A percentile compares a stretch with the other conserved stretches of the same genome.
Conservation (phyloP, 2,113 vertebrate species). For the Oncorhynchus kisutch region DNA sequence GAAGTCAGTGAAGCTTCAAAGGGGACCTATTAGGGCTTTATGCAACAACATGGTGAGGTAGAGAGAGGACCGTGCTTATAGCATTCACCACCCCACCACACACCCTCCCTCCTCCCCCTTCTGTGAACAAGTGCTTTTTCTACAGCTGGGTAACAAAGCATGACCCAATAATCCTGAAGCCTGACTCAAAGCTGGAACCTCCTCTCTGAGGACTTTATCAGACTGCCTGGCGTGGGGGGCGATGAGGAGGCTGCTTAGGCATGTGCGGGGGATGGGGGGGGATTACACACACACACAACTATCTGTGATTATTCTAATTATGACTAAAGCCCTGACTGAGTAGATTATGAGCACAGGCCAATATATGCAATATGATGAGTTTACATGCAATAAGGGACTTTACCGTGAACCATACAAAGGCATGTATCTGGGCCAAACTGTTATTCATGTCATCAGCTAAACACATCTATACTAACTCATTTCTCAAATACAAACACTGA, state of each 20-base stretch:
- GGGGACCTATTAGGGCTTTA: background rate
- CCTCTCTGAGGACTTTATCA: constrained; percentile 72
- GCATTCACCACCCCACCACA: constrained; percentile 24
- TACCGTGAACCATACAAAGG: constrained; percentile 33
- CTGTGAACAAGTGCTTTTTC: constrained; percentile 72
- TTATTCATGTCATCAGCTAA: background rate
- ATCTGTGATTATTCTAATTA: constrained; percentile 76
- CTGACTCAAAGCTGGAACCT: constrained; percentile 71
- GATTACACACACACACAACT: constrained; percentile 49
- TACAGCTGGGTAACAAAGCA: constrained; percentile 81
- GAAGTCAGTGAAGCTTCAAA: constrained; percentile 13
- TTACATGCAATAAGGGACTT: constrained; percentile 38
- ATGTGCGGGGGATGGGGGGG: constrained; percentile 9
- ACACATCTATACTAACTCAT: background rate
- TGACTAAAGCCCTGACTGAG: constrained; percentile 55
- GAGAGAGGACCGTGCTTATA: constrained; percentile 11
- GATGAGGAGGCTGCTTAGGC: constrained; percentile 26
- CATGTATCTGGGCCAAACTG: constrained; percentile 19
- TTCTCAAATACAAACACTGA: background rate
- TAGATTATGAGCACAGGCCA: constrained; percentile 61
- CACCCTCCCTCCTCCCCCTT: constrained; percentile 35
- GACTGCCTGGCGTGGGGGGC: constrained; percentile 36
- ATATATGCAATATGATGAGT: constrained; percentile 56
- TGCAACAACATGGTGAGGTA: background rate
- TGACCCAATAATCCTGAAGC: constrained; percentile 80